Base-by-base conservation (phyloP, 2,797 vertebrate genomes). In the Pipistrellus pygmaeus region DNA sequence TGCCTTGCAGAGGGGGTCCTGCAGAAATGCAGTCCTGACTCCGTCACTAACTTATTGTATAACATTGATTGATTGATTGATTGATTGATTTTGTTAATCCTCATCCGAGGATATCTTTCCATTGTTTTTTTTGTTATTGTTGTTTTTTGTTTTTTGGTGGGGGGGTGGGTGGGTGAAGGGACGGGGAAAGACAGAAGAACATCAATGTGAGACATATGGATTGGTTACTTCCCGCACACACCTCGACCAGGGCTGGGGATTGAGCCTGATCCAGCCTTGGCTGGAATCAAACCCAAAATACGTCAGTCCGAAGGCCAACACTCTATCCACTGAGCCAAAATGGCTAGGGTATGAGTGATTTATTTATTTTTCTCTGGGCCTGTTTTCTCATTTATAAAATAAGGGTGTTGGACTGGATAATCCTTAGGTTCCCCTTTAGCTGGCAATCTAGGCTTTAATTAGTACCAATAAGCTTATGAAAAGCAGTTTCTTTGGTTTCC, bases 381-480 rank as follows among this genome's bases (percentile, higher is more conserved):
- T 90, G 44, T 85, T 89, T 96, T 95, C 69, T 86, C 72, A 84
- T 77, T 60, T 38, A 73, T 84, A 94, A 93, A 95, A 64, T 60
- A 81, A 77, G 6, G 32, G 32, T 71, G 46, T 88, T 88, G 23
- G 64, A 62, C 14, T 94, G 71, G 46, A 72, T 8, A 66, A 14
- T 3, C 27, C 30, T 38, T 64, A 83, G 69, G 25, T 12, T 92
- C 41, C n/a, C 55, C 71, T 78, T 92, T 57, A 85, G 25, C n/a
- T 66, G 69, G 25, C 30, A 89, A 89, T 81, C 48, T 68, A 92
- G 38, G 41, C 53, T 90, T 90, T 92, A 94, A 77, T 81, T 86
- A 77, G 7, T 76, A 88, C 11, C n/a, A 89, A 72, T 23, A 66
- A 64, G 48, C 73, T 48, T 71, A 77, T 75, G 32, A 94, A 64